phyloP scores from a whole-genome alignment of 2,797 vertebrate genomes.

The Leuciscus waleckii region DNA sequence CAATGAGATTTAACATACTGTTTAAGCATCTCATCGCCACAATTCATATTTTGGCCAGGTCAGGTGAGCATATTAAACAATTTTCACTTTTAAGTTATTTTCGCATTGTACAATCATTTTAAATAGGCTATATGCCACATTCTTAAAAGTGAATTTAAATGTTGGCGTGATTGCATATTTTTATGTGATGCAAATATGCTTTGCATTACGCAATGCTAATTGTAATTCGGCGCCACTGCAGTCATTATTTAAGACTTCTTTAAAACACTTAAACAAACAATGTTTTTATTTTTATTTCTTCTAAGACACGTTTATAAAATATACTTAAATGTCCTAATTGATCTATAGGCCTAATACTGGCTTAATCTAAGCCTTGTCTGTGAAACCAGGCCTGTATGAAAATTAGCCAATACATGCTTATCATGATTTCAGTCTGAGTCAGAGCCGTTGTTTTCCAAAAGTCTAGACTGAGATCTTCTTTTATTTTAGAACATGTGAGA shows the following conservation, averaged over 20 bases:
- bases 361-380: too few species aligned
- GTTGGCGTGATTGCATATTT: neutral
- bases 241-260: neutral
- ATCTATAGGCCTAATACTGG: too few species aligned
- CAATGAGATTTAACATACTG: conserved; percentile 9
- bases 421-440: neutral
- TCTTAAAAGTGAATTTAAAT: neutral
- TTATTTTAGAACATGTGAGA: neutral
- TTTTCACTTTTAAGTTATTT: neutral
- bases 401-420: neutral
- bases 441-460: neutral
- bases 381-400: neutral
- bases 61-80: neutral
- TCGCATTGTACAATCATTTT: neutral
- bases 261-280: neutral
- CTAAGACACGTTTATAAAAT: too few species aligned
- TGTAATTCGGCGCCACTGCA: neutral
- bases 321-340: too few species aligned
- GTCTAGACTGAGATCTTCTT: neutral
- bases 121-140: neutral
- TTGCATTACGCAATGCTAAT: neutral
- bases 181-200: neutral
- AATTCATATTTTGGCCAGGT: neutral
- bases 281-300: too few species aligned
- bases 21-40: neutral